These are phyloP conservation scores for Archocentrus centrarchus DNA, from an alignment of 2,113 vertebrate genomes.

Conservation along the genomic window DNA sequence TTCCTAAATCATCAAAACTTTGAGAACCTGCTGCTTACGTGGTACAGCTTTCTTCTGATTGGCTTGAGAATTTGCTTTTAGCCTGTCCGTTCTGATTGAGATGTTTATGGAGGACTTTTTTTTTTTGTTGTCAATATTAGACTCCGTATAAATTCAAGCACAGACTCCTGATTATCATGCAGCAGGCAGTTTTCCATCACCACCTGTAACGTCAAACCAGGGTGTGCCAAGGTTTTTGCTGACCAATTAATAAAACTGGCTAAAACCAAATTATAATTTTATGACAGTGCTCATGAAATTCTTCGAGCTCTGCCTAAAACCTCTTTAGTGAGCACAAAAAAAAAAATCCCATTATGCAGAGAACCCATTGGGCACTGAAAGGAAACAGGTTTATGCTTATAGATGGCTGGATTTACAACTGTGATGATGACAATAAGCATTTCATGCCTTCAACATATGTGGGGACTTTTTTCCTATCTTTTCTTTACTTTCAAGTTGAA, in stretches of 20 bases:
- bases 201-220: not conserved
- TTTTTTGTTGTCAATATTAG: too few species aligned
- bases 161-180: too few species aligned
- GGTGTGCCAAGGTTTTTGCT: not conserved
- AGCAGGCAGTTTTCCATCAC: not conserved
- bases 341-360: not conserved
- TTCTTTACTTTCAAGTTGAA: not conserved
- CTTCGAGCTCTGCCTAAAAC: not conserved
- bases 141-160: too few species aligned
- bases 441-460: not conserved
- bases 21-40: not conserved
- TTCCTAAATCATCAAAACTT: not conserved
- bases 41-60: not conserved
- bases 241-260: not conserved
- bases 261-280: not conserved
- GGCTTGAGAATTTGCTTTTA: not conserved
- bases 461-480: not conserved
- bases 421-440: not conserved
- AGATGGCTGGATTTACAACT: too few species aligned
- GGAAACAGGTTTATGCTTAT: too few species aligned
- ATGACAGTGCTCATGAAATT: not conserved
- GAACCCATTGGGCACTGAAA: too few species aligned
- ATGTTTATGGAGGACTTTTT: too few species aligned
- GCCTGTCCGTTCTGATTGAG: not conserved
- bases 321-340: not conserved